Evolutionary conservation across 2,113 vertebrate genomes (phyloP).

Genomic region (Labeo rohita): DNA sequence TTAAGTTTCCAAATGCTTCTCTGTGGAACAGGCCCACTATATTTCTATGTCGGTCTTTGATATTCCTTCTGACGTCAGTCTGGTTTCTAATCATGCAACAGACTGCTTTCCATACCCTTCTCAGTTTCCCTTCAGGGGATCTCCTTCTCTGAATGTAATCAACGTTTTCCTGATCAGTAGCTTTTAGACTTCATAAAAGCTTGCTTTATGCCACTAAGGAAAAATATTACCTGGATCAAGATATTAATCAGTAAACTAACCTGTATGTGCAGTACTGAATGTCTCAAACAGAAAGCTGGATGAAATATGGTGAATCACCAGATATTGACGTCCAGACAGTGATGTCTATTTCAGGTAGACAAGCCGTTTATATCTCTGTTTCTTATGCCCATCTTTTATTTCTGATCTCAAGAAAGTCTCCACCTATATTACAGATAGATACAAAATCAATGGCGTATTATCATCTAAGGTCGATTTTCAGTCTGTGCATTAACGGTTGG

Average conservation of each 20-base stretch:
- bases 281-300: background rate
- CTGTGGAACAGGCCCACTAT: background rate
- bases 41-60: slow-evolving; percentile 1
- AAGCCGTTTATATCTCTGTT: background rate
- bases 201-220: background rate
- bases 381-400: background rate
- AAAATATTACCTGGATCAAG: slow-evolving; percentile 3
- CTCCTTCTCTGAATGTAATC: slow-evolving; percentile 31
- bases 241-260: slow-evolving; percentile 6
- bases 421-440: background rate
- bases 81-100: slow-evolving; percentile 7
- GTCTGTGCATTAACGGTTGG: background rate
- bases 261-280: background rate
- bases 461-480: background rate
- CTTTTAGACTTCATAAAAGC: slow-evolving; percentile 2
- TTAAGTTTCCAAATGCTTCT: background rate
- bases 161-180: slow-evolving; percentile 36
- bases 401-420: background rate
- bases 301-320: background rate
- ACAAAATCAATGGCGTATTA: background rate
- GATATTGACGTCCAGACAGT: background rate
- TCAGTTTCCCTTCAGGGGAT: slow-evolving; percentile 9
- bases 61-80: slow-evolving; percentile 1
- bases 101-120: background rate
- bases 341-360: slow-evolving; percentile 4